phyloP scores from a whole-genome alignment of 2,888 invertebrate genomes.

The Lasioglossum calceatum region DNA sequence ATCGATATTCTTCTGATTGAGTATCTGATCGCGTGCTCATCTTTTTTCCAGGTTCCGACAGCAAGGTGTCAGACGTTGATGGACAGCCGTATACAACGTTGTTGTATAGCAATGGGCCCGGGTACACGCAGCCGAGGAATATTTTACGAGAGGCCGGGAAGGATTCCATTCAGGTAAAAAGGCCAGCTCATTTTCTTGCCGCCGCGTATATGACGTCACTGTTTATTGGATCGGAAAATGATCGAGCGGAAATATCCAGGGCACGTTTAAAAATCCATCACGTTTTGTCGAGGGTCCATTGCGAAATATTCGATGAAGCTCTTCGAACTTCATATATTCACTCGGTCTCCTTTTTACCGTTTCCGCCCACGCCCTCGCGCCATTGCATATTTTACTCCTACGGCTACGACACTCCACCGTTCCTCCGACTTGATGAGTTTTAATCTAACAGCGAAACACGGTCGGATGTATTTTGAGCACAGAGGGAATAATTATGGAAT shows the following conservation, averaged over 20 bases:
- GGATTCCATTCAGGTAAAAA: conserved; percentile 79
- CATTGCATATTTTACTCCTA: conserved; percentile 22
- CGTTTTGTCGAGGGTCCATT: conserved; percentile 52
- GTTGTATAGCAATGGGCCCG: conserved; percentile 92
- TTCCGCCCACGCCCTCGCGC: not conserved
- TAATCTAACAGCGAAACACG: conserved; percentile 16
- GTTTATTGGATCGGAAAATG: conserved; percentile 70
- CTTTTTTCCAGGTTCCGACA: conserved; percentile 88
- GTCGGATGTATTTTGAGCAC: not conserved
- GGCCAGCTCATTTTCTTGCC: conserved; percentile 37
- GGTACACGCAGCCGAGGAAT: conserved; percentile 88
- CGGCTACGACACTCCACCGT: conserved; percentile 13
- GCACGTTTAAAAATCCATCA: conserved; percentile 70
- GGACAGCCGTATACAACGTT: conserved; percentile 91
- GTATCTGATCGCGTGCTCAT: conserved; percentile 40
- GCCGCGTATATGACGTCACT: conserved; percentile 47
- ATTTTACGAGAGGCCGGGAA: conserved; percentile 85
- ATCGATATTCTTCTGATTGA: conserved; percentile 44
- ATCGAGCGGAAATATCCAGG: conserved; percentile 63
- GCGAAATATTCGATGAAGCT: conserved; percentile 66
- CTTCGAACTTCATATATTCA: conserved; percentile 54
- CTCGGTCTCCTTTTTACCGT: not conserved
- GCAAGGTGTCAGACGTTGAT: conserved; percentile 90
- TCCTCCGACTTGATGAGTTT: conserved; percentile 37
- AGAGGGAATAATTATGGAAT: not conserved